Evolutionary conservation across 2,888 invertebrate species (phyloP).

Genomic region (Drosophila peninsularis): DNA sequence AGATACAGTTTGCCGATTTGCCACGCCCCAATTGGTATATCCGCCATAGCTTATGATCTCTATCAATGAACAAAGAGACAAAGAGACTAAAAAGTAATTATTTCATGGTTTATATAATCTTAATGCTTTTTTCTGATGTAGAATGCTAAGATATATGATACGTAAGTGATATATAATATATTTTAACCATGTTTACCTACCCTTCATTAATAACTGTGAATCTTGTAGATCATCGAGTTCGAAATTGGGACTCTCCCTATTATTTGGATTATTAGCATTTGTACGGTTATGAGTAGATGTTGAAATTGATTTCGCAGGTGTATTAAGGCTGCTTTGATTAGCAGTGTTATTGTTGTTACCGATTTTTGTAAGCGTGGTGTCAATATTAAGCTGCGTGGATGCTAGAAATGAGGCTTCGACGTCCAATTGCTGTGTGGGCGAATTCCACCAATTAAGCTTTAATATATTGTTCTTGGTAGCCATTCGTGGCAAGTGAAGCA

Average conservation of each 20-base stretch:
- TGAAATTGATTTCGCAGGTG: slow-evolving; percentile 35
- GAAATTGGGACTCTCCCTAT: slow-evolving; percentile 1
- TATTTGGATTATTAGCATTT: slow-evolving; percentile 10
- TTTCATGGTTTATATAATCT: too few relatives aligned
- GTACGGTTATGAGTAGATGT: neutral
- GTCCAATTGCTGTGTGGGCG: slow-evolving; percentile 54
- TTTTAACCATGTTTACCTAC: slow-evolving; percentile 43
- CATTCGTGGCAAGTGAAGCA: slow-evolving; percentile 45
- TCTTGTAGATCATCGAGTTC: slow-evolving; percentile 47
- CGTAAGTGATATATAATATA: neutral
- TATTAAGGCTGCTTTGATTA: slow-evolving; percentile 27
- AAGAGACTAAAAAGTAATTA: too few relatives aligned
- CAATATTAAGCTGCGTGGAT: neutral
- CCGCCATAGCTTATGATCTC: too few relatives aligned
- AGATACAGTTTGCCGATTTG: too few relatives aligned
- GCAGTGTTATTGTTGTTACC: slow-evolving; percentile 54
- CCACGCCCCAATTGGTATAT: too few relatives aligned
- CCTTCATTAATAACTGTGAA: slow-evolving; percentile 61
- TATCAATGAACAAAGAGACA: too few relatives aligned
- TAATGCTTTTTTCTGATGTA: too few relatives aligned
- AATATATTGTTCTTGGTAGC: slow-evolving; percentile 73
- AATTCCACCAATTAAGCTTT: slow-evolving; percentile 80
- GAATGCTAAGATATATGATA: too few relatives aligned
- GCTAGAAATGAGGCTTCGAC: slow-evolving; percentile 22
- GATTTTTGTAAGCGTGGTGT: neutral